phyloP scores from a whole-genome alignment of 2,113 vertebrate species.

The Lycocorax pyrrhopterus region DNA sequence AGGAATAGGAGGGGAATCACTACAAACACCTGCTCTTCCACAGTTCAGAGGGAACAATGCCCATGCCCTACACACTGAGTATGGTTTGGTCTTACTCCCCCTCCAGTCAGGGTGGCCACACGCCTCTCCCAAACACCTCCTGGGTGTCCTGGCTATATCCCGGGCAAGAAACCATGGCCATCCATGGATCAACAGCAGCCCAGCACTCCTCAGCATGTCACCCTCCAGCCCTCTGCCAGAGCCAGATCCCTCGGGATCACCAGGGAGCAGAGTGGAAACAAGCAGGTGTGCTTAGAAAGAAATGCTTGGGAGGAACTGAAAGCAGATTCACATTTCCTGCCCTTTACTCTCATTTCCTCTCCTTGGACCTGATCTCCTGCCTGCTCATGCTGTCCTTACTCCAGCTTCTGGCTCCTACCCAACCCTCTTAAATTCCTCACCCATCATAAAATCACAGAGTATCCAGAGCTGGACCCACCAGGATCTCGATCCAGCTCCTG shows the following conservation, averaged over 20 bases:
- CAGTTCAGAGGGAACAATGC: accelerated
- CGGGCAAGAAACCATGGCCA: not conserved
- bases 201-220: not conserved
- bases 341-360: not conserved
- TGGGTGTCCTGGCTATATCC: not conserved
- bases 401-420: not conserved
- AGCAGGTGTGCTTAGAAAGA: accelerated
- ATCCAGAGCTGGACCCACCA: accelerated
- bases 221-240: not conserved
- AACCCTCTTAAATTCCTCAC: not conserved
- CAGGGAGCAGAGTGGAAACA: not conserved
- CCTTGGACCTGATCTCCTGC: not conserved
- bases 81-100: not conserved
- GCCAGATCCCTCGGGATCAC: not conserved
- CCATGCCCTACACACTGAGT: no score
- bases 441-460: not conserved
- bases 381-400: not conserved
- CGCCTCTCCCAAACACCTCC: accelerated
- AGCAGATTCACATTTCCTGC: not conserved
- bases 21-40: not conserved
- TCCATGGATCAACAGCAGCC: not conserved
- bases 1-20: not conserved
- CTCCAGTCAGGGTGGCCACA: not conserved
- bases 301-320: not conserved
- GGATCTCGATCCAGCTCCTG: not conserved